Base-by-base conservation (phyloP, 2,797 vertebrate species). In the Steatocranus sp. region DNA sequence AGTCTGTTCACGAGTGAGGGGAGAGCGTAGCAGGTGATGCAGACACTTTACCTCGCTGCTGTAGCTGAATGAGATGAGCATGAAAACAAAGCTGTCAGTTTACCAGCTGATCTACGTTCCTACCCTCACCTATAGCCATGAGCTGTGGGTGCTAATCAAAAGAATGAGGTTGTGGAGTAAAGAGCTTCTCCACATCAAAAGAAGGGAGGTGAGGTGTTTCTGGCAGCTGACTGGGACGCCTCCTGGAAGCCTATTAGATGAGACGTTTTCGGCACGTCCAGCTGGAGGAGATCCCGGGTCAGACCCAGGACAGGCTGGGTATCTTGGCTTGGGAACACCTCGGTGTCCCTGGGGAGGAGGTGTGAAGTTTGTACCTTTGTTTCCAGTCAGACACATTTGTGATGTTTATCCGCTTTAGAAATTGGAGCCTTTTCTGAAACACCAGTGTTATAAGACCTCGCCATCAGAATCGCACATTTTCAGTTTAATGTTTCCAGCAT, bases 271-370 rank as follows among this genome's bases (percentile, higher is more conserved):
- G 1, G 0, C 20, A 10, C 8, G 36, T 68, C 20, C 66, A 18
- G 20, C 15, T 46, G 6, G 36, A 41, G 23, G 41, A 27, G 66
- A 18, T 27, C 66, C 15, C 0, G 3, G 66, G 23, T 17, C 41
- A 18, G 41, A 27, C 23, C 6, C 23, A 3, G 66, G 66, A 7
- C 66, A 46, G 6, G 23, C 23, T 18, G 23, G 23, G 41, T 0
- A 7, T 70, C 66, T 1, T 46, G 38, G 23, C 38, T 27, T 70
- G 23, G 23, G 15, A 25, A 46, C 4, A 1, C 23, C 6, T 30
- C 6, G 0, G 41, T 70, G 20, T 18, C 14, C 0, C 38, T 66
- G 3, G 5, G 63, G 20, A 17, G n/a, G 18, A 38, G 38, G 38
- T 46, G 38, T 27, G 41, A 70, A 18, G 41, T 46, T 1, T 70